Evolutionary conservation across 2,113 vertebrate species (phyloP).

Genomic region (Theristicus caerulescens): DNA sequence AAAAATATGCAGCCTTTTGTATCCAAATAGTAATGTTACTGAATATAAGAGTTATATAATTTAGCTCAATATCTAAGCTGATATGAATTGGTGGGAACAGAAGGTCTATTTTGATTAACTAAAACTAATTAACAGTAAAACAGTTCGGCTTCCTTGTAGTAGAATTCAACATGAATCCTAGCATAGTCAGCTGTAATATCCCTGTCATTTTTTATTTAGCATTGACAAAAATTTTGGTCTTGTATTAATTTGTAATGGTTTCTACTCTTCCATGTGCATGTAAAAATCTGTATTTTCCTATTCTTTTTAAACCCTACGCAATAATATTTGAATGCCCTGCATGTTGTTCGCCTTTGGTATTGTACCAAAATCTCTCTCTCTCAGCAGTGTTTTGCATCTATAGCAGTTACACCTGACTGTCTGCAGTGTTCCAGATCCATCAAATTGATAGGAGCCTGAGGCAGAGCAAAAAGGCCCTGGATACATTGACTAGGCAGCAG

Average conservation of each 20-base stretch:
- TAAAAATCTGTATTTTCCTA: neutral
- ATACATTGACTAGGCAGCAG: conserved; percentile 4
- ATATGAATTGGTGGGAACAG: neutral
- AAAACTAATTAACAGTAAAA: neutral
- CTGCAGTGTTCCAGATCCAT: conserved; percentile 2
- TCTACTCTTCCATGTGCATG: neutral
- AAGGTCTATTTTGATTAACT: neutral
- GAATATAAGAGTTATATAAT: neutral
- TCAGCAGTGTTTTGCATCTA: conserved; percentile 11
- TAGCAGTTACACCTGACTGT: conserved; percentile 33
- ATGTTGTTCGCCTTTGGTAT: neutral
- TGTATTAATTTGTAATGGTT: neutral
- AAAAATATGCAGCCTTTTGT: neutral
- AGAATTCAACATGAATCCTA: neutral
- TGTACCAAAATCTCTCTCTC: neutral
- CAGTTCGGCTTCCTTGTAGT: neutral
- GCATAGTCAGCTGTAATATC: neutral
- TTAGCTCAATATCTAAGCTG: neutral
- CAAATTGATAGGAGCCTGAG: neutral
- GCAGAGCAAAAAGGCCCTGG: conserved; percentile 27
- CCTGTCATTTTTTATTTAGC: neutral
- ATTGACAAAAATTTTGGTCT: neutral
- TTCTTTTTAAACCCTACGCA: neutral
- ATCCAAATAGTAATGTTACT: neutral
- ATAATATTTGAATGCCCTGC: neutral